Evolutionary conservation across 1,140 invertebrate species (phyloP).

Genomic region (Belonocnema kinseyi): DNA sequence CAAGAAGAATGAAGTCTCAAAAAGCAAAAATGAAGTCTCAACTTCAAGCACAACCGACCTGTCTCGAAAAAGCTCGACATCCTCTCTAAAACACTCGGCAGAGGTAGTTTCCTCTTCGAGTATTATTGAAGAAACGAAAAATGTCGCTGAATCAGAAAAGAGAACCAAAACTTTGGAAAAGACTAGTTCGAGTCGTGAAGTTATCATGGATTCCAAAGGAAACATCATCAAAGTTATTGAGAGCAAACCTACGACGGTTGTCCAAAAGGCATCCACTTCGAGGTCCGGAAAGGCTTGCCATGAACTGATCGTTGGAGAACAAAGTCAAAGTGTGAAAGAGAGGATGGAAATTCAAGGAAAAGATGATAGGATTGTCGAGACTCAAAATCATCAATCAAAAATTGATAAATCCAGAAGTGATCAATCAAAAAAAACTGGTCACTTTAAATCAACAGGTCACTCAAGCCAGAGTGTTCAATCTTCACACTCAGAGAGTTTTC

Average conservation of each 20-base stretch:
- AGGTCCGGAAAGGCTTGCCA: constrained; percentile 48
- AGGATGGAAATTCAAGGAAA: constrained; percentile 16
- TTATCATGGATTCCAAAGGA: constrained; percentile 66
- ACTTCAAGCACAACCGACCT: background rate
- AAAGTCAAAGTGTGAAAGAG: constrained; percentile 50
- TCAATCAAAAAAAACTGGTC: constrained; percentile 15
- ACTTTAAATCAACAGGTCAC: background rate
- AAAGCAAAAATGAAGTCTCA: background rate
- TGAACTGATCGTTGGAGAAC: constrained; percentile 57
- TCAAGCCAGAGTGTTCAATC: background rate
- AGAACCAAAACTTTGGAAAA: constrained; percentile 61
- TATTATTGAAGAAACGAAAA: constrained; percentile 62
- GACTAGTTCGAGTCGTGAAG: constrained; percentile 61
- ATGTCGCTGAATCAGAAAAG: constrained; percentile 56
- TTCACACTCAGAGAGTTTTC: constrained; percentile 6
- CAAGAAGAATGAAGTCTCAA: constrained; percentile 46
- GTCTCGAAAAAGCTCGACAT: constrained; percentile 34
- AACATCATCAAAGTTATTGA: constrained; percentile 65
- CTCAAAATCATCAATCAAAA: background rate
- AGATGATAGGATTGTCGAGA: too few species aligned
- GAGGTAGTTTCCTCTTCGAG: constrained; percentile 62
- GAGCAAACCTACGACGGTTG: constrained; percentile 41
- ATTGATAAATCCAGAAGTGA: background rate
- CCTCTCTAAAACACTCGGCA: constrained; percentile 42
- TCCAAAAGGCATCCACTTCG: constrained; percentile 29